Conservation (phyloP, 2,888 invertebrate genomes). For the Ctenicera cuprea region DNA sequence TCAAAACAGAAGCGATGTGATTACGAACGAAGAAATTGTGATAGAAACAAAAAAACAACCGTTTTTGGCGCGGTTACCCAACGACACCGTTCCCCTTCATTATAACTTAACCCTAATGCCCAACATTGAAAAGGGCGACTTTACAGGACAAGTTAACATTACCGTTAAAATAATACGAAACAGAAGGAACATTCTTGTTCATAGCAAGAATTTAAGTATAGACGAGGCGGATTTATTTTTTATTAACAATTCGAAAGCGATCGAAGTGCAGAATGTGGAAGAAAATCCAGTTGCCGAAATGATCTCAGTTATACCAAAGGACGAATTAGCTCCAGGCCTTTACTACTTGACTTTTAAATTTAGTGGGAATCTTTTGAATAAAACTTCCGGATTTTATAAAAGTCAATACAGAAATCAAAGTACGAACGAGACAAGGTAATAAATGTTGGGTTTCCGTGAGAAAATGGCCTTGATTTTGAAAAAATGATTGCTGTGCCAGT, state of each 20-base stretch:
- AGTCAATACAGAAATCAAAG: constrained; percentile 76
- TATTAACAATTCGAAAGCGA: constrained; percentile 50
- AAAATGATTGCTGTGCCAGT: neutral
- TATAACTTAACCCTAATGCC: constrained; percentile 81
- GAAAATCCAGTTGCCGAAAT: constrained; percentile 63
- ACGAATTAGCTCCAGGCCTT: constrained; percentile 65
- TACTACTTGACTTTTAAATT: constrained; percentile 80
- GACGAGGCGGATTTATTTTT: constrained; percentile 59
- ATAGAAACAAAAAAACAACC: neutral
- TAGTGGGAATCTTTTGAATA: constrained; percentile 78
- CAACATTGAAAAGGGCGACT: constrained; percentile 77
- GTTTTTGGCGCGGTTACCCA: constrained; percentile 73
- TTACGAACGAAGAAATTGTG: neutral
- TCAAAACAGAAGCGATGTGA: constrained; percentile 32
- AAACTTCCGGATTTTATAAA: constrained; percentile 83
- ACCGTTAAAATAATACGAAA: constrained; percentile 54
- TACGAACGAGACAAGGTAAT: constrained; percentile 69
- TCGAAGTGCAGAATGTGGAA: constrained; percentile 62
- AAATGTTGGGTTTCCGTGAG: neutral
- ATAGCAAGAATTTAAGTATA: constrained; percentile 65
- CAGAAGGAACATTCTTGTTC: constrained; percentile 62
- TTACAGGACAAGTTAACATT: constrained; percentile 75
- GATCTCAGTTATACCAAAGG: constrained; percentile 62
- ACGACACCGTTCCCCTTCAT: constrained; percentile 76
- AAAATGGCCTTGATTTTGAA: constrained; percentile 20